Conservation (phyloP, 2,113 vertebrate genomes). For the Centrocercus urophasianus region DNA sequence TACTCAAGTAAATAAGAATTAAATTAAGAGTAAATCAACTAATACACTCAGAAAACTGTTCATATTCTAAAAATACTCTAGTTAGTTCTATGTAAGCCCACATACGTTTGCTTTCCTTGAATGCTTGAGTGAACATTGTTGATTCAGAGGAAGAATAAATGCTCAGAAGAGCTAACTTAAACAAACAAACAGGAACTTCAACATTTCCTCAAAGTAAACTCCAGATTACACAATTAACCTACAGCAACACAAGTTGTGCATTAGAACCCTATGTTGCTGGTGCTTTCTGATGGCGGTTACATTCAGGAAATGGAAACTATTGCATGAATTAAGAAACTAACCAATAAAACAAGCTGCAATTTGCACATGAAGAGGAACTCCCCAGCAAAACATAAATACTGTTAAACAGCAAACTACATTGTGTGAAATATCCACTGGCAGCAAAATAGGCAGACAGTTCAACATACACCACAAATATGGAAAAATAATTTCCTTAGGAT, state of each 20-base stretch:
- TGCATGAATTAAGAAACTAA: not conserved
- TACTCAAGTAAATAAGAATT: not conserved
- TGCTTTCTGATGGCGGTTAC: not conserved
- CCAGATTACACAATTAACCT: not conserved
- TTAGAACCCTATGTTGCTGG: not conserved
- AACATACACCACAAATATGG: not conserved
- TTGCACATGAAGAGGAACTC: not conserved
- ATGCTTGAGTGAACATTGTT: not conserved
- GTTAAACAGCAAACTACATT: not conserved
- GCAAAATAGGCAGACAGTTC: not conserved
- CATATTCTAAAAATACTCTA: not conserved
- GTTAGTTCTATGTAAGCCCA: not conserved
- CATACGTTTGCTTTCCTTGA: not conserved
- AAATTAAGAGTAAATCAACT: not conserved
- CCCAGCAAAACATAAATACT: not conserved
- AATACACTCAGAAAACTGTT: not conserved
- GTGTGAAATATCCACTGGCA: not conserved
- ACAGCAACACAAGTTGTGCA: not conserved
- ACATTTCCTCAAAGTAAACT: not conserved
- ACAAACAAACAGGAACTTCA: not conserved
- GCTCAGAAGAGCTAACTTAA: not conserved
- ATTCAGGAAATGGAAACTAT: not conserved
- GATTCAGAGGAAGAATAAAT: not conserved
- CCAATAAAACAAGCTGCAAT: not conserved
- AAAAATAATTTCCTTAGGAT: not conserved